These are phyloP conservation scores for Calliphora vicina DNA, from an alignment of 1,140 invertebrate species.

Conservation along the genomic window DNA sequence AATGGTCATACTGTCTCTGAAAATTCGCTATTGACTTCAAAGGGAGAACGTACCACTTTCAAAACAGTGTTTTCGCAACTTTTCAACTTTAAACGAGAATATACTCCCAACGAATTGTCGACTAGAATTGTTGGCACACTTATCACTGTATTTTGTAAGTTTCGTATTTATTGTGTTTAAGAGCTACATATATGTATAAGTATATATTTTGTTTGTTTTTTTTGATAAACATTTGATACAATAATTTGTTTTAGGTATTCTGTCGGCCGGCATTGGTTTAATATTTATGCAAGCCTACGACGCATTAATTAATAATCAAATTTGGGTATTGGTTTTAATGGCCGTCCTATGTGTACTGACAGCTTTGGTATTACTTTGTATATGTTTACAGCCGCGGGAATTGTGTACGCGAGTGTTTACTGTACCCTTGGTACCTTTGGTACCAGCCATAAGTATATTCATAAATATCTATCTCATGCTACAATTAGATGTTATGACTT, in stretches of 20 bases:
- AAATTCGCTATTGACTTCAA: constrained; percentile 48
- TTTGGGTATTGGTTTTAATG: constrained; percentile 51
- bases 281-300: constrained; percentile 53
- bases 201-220: background rate
- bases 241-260: constrained; percentile 42
- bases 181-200: no score
- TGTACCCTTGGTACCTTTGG: constrained; percentile 76
- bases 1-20: constrained; percentile 39
- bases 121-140: constrained; percentile 52
- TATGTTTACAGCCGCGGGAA: constrained; percentile 54
- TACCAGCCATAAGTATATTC: constrained; percentile 74
- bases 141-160: constrained; percentile 51
- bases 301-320: constrained; percentile 43
- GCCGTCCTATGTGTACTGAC: constrained; percentile 47
- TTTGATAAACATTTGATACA: no score
- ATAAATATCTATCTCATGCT: constrained; percentile 79
- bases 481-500: constrained; percentile 72
- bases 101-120: constrained; percentile 49
- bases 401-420: constrained; percentile 56
- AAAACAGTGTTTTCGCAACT: constrained; percentile 47
- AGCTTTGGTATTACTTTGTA: constrained; percentile 47
- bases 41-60: constrained; percentile 45
- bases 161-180: background rate
- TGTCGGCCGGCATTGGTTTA: constrained; percentile 51
- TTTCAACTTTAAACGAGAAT: constrained; percentile 49